These are phyloP conservation scores for Oryzias melastigma DNA, from an alignment of 2,113 vertebrate genomes.

Conservation along the genomic window DNA sequence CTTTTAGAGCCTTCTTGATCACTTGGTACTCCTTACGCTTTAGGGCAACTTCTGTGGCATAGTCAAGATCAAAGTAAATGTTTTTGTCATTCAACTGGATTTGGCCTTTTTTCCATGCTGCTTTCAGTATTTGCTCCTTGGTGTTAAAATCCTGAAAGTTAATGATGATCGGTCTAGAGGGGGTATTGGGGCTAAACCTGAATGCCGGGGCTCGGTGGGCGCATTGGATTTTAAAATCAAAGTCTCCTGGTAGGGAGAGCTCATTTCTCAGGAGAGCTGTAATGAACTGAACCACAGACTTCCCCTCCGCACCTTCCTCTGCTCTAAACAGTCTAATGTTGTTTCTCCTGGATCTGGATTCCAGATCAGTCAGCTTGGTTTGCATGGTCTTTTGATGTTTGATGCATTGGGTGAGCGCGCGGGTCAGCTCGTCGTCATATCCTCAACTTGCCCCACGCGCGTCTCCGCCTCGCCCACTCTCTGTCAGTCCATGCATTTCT, in stretches of 20 bases:
- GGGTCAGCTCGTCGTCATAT: too few relatives aligned
- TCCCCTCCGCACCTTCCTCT: not conserved
- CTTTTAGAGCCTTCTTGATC: not conserved
- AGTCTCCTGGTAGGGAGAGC: not conserved
- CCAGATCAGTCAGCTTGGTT: not conserved
- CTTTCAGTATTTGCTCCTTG: slow-evolving; percentile 1
- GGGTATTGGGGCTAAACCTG: not conserved
- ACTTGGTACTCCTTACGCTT: too few relatives aligned
- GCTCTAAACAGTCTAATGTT: not conserved
- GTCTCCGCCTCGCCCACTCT: too few relatives aligned
- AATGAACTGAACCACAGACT: not conserved
- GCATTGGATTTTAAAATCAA: slow-evolving; percentile 2
- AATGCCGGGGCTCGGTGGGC: not conserved
- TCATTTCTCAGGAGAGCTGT: not conserved
- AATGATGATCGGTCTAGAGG: not conserved
- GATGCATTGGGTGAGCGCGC: too few relatives aligned
- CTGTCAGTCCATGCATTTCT: too few relatives aligned
- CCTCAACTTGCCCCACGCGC: too few relatives aligned
- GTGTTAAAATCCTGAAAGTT: slow-evolving; percentile 1
- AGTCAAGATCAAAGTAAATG: not conserved
- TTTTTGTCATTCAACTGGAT: not conserved
- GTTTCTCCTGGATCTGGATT: not conserved
- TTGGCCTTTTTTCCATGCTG: not conserved
- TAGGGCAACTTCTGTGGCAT: too few relatives aligned
- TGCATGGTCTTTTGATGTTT: too few relatives aligned